Conservation (phyloP, 2,888 invertebrate species). For the Anoplius nigerrimus region DNA sequence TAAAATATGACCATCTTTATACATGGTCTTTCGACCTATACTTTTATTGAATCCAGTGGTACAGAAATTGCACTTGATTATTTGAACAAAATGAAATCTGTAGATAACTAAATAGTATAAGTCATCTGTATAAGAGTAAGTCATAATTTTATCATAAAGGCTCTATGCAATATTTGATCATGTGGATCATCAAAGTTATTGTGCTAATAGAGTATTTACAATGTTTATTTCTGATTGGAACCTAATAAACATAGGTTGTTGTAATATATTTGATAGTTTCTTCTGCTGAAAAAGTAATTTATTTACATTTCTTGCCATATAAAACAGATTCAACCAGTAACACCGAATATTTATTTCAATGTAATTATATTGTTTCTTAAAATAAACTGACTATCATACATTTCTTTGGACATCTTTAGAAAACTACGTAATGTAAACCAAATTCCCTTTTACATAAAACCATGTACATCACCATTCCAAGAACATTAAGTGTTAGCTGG, state of each 20-base stretch:
- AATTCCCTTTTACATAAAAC: no score
- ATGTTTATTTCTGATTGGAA: conserved; percentile 18
- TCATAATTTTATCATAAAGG: neutral
- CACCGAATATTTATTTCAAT: no score
- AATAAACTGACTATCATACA: no score
- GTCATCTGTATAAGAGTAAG: neutral
- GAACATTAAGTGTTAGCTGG: no score
- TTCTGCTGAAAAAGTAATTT: neutral
- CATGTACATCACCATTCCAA: no score
- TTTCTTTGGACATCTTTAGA: no score
- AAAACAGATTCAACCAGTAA: neutral
- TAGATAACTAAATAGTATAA: neutral
- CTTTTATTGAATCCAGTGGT: no score
- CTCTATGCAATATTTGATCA: conserved; percentile 1
- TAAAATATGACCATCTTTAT: no score
- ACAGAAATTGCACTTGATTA: no score
- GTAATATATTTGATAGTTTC: neutral
- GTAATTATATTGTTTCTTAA: no score
- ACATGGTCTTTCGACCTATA: no score
- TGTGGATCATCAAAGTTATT: conserved; percentile 24
- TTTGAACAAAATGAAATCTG: neutral
- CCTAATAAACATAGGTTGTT: conserved; percentile 36
- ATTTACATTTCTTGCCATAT: neutral
- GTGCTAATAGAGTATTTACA: conserved; percentile 30
- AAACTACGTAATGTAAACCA: no score